phyloP scores from a whole-genome alignment of 2,888 invertebrate species.

The Calameuta pallipes region DNA sequence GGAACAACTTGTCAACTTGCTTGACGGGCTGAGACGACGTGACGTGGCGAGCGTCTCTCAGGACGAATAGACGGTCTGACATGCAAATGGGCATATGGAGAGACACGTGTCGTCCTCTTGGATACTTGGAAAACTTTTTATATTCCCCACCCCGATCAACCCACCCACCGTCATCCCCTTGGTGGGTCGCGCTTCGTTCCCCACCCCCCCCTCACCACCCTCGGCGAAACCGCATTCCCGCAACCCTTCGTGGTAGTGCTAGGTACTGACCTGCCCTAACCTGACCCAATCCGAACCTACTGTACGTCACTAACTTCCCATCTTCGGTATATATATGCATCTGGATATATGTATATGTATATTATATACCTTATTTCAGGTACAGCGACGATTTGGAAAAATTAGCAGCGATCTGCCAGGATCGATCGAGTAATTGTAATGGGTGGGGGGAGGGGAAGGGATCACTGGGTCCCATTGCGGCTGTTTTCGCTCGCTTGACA shows the following conservation, averaged over 20 bases:
- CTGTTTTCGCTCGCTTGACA: not conserved
- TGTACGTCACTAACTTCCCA: not conserved
- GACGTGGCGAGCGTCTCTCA: conserved; percentile 22
- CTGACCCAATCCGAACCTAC: not conserved
- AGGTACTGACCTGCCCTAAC: not conserved
- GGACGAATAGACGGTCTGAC: conserved; percentile 25
- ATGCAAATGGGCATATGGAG: not conserved
- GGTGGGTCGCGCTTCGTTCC: not conserved
- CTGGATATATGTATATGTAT: not conserved
- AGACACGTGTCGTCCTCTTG: conserved; percentile 17
- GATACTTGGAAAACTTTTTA: not conserved
- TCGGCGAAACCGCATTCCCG: not conserved
- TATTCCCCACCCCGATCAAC: conserved; percentile 5
- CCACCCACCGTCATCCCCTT: not conserved
- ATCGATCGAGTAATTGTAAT: too few species aligned
- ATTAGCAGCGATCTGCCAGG: too few species aligned
- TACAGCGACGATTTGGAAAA: too few species aligned
- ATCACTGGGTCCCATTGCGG: too few species aligned
- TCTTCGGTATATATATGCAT: not conserved
- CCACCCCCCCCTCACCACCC: not conserved
- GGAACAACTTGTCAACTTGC: conserved; percentile 16
- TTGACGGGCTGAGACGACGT: not conserved
- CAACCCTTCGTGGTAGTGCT: not conserved
- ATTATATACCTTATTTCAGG: too few species aligned
- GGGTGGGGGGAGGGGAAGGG: too few species aligned